Percentiles rank a stretch among this genome's conserved stretches.
Conservation (phyloP, 2,888 invertebrate species). For the Gerris lacustris region DNA sequence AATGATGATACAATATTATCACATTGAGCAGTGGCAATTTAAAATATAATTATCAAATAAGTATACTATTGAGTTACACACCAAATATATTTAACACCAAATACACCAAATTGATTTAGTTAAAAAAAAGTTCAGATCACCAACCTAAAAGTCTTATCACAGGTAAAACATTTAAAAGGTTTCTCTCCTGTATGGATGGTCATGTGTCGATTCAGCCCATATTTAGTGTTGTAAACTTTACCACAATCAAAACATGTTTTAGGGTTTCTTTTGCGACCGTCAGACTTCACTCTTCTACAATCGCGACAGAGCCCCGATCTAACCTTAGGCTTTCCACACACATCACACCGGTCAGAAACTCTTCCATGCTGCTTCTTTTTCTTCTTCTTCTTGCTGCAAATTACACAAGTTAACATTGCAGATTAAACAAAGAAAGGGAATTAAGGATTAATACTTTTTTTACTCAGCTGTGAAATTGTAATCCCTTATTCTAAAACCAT, state of each 20-base stretch:
- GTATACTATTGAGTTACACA: no score
- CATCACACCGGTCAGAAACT: constrained; percentile 36
- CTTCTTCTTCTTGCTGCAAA: constrained; percentile 15
- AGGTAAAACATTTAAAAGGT: constrained; percentile 45
- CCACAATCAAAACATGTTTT: constrained; percentile 46
- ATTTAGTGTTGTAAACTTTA: constrained; percentile 47
- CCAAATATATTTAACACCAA: no score
- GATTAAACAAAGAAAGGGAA: no score
- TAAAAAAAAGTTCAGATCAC: neutral
- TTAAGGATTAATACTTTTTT: no score
- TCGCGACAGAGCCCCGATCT: constrained; percentile 36
- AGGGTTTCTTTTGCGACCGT: neutral
- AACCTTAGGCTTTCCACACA: constrained; percentile 39
- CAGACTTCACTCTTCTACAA: constrained; percentile 31
- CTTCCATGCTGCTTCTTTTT: constrained; percentile 10
- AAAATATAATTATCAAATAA: no score
- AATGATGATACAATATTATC: no score
- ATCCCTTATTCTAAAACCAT: no score
- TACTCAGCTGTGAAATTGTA: no score
- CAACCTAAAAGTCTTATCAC: constrained; percentile 45
- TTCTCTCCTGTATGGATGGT: constrained; percentile 49
- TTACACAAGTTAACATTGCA: no score
- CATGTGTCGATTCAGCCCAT: constrained; percentile 48
- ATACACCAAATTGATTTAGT: no score
- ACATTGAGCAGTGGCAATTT: no score